Conservation (phyloP, 1,140 invertebrate genomes). For the Tetragnatha versicolor region DNA sequence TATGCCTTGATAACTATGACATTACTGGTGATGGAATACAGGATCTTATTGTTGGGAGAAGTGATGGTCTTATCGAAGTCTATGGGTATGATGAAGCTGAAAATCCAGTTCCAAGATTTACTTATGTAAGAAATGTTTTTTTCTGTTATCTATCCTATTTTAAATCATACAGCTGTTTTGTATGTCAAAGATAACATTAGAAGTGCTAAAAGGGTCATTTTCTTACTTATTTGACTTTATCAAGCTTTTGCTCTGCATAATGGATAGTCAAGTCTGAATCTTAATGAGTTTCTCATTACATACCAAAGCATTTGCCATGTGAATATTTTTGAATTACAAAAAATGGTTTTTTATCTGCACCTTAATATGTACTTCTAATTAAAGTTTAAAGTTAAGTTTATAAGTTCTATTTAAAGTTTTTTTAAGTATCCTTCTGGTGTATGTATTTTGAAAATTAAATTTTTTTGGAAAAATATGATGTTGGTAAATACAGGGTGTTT, state of each 20-base stretch:
- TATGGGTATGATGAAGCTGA: constrained; percentile 72
- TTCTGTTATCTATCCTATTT: neutral
- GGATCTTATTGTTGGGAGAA: constrained; percentile 74
- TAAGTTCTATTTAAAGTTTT: too few relatives aligned
- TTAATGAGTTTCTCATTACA: too few relatives aligned
- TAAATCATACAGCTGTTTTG: neutral
- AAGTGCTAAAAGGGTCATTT: neutral
- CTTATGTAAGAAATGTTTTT: constrained; percentile 61
- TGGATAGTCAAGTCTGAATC: too few relatives aligned
- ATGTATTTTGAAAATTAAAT: too few relatives aligned
- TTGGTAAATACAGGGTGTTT: too few relatives aligned
- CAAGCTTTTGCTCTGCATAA: too few relatives aligned
- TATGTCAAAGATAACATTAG: constrained; percentile 57
- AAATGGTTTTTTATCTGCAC: neutral
- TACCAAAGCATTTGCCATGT: too few relatives aligned
- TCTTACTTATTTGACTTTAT: neutral
- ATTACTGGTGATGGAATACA: constrained; percentile 72
- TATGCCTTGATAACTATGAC: constrained; percentile 74
- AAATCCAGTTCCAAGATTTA: constrained; percentile 66
- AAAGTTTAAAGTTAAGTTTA: too few relatives aligned
- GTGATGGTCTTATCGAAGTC: constrained; percentile 72
- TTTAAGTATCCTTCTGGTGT: too few relatives aligned
- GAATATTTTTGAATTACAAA: too few relatives aligned
- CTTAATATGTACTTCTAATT: neutral
- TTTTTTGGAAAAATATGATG: too few relatives aligned